Percentiles rank a stretch among this genome's conserved stretches.
phyloP scores from a whole-genome alignment of 1,140 invertebrate species.

The Episyrphus balteatus region DNA sequence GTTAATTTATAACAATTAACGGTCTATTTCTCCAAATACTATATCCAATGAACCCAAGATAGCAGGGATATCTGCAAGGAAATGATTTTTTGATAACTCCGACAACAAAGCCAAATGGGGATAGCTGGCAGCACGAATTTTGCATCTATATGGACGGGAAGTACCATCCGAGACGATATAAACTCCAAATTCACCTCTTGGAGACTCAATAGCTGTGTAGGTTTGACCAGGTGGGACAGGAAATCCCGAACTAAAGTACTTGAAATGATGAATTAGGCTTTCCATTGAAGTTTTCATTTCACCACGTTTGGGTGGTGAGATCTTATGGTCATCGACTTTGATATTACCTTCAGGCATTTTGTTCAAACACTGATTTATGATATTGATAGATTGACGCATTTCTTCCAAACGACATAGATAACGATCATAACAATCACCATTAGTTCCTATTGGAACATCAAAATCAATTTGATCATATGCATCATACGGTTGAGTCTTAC shows the following conservation, averaged over 20 bases:
- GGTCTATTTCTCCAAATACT: conserved; percentile 82
- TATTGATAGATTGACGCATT: conserved; percentile 64
- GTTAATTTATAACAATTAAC: conserved; percentile 39
- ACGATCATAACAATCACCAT: conserved; percentile 78
- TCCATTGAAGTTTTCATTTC: conserved; percentile 90
- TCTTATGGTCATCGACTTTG: conserved; percentile 73
- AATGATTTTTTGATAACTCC: conserved; percentile 47
- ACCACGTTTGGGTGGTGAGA: conserved; percentile 57
- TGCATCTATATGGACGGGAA: conserved; percentile 68
- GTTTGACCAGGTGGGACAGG: conserved; percentile 70
- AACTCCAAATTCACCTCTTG: conserved; percentile 79
- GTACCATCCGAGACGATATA: conserved; percentile 78
- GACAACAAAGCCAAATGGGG: conserved; percentile 55
- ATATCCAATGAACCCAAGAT: conserved; percentile 71
- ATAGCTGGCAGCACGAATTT: conserved; percentile 65
- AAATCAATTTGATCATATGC: conserved; percentile 76
- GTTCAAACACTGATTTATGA: conserved; percentile 72
- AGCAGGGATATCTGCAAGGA: conserved; percentile 69
- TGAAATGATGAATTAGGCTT: conserved; percentile 80
- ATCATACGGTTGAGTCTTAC: conserved; percentile 77
- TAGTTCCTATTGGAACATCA: conserved; percentile 69
- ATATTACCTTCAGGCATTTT: conserved; percentile 76
- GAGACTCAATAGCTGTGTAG: conserved; percentile 68
- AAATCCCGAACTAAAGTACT: conserved; percentile 70
- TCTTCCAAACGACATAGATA: conserved; percentile 55